Percentiles rank a stretch among this genome's conserved stretches.
These are phyloP conservation scores for Yoshiicerus persimilis DNA, from an alignment of 1,140 invertebrate genomes.

Conservation along the genomic window DNA sequence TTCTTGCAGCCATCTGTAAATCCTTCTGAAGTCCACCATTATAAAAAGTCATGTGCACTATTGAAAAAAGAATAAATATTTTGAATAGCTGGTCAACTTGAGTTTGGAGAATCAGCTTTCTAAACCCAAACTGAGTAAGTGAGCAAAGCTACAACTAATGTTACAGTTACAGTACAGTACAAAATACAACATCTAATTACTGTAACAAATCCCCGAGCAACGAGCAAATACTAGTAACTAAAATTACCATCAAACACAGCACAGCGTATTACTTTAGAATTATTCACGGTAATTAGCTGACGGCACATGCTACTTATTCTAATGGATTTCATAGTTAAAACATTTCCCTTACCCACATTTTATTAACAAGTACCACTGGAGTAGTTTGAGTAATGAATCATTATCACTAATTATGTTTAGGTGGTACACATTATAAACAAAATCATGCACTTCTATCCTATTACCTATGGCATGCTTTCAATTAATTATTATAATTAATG, in stretches of 20 bases:
- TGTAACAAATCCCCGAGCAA: not conserved
- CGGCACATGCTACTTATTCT: not conserved
- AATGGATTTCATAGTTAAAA: not conserved
- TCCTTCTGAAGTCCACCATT: slow-evolving; percentile 52
- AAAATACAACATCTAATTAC: not conserved
- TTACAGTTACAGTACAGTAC: too few relatives aligned
- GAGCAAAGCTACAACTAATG: not conserved
- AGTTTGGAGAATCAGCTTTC: not conserved
- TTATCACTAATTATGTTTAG: too few relatives aligned
- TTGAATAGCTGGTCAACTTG: not conserved
- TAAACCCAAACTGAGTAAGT: not conserved
- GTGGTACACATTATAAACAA: too few relatives aligned
- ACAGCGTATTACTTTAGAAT: not conserved
- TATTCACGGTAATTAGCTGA: not conserved
- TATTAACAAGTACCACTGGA: not conserved
- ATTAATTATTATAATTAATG: too few relatives aligned
- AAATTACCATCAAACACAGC: not conserved
- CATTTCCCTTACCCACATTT: not conserved
- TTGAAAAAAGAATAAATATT: slow-evolving; percentile 51
- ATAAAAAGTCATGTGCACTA: slow-evolving; percentile 50
- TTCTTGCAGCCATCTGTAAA: slow-evolving; percentile 59
- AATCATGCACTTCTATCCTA: too few relatives aligned
- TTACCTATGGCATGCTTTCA: too few relatives aligned
- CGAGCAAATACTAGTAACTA: not conserved
- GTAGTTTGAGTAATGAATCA: too few relatives aligned